These are phyloP conservation scores for Epicauta chinensis DNA, from an alignment of 1,140 invertebrate species.

Conservation along the genomic window DNA sequence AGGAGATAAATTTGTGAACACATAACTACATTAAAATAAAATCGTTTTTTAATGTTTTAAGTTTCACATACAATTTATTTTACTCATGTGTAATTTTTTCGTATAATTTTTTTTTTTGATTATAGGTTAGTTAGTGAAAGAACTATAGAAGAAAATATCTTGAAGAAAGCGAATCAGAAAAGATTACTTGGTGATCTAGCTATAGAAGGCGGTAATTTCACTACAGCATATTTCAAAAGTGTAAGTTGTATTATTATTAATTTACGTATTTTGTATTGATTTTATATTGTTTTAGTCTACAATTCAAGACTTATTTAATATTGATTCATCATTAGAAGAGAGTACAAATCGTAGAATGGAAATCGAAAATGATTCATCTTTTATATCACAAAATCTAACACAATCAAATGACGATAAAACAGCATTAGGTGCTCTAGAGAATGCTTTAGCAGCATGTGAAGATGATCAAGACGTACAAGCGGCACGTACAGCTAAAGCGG, in stretches of 20 bases:
- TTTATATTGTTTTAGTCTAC: conserved; percentile 59
- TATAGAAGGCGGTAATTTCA: conserved; percentile 98
- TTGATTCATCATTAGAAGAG: conserved; percentile 60
- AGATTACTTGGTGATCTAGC: conserved; percentile 92
- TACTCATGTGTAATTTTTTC: neutral
- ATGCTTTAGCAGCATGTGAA: conserved; percentile 83
- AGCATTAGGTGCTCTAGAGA: conserved; percentile 66
- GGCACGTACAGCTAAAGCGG: conserved; percentile 82
- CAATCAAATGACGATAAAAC: conserved; percentile 48
- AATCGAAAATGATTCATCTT: conserved; percentile 39
- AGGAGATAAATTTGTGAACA: neutral
- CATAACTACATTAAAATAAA: neutral
- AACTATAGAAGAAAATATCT: conserved; percentile 98
- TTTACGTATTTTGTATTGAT: conserved; percentile 11
- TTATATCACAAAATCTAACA: neutral
- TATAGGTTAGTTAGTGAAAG: conserved; percentile 84
- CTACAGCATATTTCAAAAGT: conserved; percentile 94
- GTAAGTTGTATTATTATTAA: conserved; percentile 48
- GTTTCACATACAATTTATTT: neutral
- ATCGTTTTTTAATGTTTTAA: neutral
- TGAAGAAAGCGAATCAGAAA: conserved; percentile 99
- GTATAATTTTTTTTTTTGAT: conserved; percentile 16
- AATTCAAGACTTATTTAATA: conserved; percentile 87
- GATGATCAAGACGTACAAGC: conserved; percentile 93
- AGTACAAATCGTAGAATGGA: conserved; percentile 52